Base-by-base conservation (phyloP, 2,797 vertebrate species). In the Micromesistius poutassou region DNA sequence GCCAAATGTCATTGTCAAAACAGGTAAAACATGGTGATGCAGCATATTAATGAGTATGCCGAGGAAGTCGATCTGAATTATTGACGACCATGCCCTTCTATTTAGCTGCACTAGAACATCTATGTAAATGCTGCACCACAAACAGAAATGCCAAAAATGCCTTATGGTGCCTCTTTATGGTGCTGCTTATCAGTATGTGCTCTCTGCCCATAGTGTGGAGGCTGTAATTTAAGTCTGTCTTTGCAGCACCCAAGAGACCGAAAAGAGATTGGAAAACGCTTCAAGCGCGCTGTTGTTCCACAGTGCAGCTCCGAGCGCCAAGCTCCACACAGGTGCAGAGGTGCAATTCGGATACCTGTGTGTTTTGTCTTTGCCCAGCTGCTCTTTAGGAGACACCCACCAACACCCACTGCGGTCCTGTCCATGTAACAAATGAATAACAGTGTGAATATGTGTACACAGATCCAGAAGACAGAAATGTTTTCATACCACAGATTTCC, bases 301-400 rank as follows among this genome's bases (percentile, higher is more conserved):
- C 7, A n/a, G 55, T 4, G 72, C 71, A 30, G 1, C 25, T 40
- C 77, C 42, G 74, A 31, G 22, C 77, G 78, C 75, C 71, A 72
- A 42, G 40, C 40, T 42, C 40, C 40, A 16, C 40, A 82, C 75
- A 46, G 38, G 66, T 83, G 76, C 79, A 66, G 2, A 76, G 50
- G 72, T 74, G 81, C 76, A 87, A 87, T 84, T 89, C 83, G 82
- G 85, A 81, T 30, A 80, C 77, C 77, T 87, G 71, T 76, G 79
- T 77, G 78, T 31, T 28, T 42, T 42, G 40, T 42, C 40, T 42
- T 42, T 12, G 40, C 40, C 40, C 40, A 42, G 14, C 40, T 42
- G 40, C 40, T 42, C 40, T 42, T 42, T 42, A 42, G 40, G 40
- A 42, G 40, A 42, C 13, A 42, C 13, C 40, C 40, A 78, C 84